Conservation (phyloP, 1,140 invertebrate species). For the Drosophila mojavensis region DNA sequence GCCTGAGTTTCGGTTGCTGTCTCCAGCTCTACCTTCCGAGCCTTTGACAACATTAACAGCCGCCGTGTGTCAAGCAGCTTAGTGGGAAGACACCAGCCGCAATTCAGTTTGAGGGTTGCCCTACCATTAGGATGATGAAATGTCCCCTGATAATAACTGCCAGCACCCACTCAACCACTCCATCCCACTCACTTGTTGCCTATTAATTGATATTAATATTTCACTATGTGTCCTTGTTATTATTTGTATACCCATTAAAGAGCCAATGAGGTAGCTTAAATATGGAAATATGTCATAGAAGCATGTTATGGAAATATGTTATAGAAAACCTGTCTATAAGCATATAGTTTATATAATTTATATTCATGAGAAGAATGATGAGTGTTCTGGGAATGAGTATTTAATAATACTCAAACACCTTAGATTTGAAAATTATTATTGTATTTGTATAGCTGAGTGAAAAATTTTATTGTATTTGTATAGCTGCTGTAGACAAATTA, state of each 20-base stretch:
- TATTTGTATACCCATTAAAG: neutral
- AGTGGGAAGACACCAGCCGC: constrained; percentile 25
- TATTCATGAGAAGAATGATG: no score
- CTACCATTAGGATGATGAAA: constrained; percentile 74
- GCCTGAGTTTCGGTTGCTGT: constrained; percentile 12
- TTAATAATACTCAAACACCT: no score
- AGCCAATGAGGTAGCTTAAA: no score
- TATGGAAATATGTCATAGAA: no score
- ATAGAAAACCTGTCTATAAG: no score
- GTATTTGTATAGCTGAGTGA: no score
- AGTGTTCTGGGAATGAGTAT: no score
- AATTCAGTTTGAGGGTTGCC: constrained; percentile 49
- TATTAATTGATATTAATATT: constrained; percentile 78
- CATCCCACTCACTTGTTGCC: constrained; percentile 65
- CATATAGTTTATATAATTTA: no score
- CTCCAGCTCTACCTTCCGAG: neutral
- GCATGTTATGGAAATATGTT: no score
- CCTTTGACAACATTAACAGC: neutral
- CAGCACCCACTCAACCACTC: neutral
- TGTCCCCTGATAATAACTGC: constrained; percentile 54
- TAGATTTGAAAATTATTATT: no score
- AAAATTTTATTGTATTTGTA: no score
- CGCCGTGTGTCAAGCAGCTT: constrained; percentile 25
- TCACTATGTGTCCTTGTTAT: constrained; percentile 29
- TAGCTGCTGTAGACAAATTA: no score